These are phyloP conservation scores for Pegea sp. DNA, from an alignment of 23 tunicate genomes.

Conservation along the genomic window DNA sequence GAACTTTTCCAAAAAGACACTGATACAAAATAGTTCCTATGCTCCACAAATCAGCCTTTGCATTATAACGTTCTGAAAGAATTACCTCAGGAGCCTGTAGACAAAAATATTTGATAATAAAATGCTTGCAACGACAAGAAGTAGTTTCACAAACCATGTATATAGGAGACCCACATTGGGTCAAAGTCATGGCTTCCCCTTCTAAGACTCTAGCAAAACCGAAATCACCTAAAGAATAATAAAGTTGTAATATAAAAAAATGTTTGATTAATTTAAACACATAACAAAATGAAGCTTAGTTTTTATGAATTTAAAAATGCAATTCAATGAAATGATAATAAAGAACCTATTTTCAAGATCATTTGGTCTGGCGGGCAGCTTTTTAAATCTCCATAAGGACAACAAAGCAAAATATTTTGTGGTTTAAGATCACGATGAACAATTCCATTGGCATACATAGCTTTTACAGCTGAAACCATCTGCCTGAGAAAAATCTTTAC, in stretches of 20 bases:
- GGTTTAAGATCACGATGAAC: constrained; percentile 97
- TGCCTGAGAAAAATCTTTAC: constrained; percentile 72
- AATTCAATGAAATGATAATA: too few species aligned
- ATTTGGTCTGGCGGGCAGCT: not conserved
- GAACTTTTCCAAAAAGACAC: constrained; percentile 73
- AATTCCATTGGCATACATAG: constrained; percentile 63
- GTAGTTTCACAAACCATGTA: constrained; percentile 55
- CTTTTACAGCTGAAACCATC: constrained; percentile 69
- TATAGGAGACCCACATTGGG: constrained; percentile 96
- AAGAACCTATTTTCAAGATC: not conserved
- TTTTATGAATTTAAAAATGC: not conserved
- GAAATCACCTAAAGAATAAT: constrained; percentile 64
- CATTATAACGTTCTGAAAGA: constrained; percentile 58
- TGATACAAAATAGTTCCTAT: constrained; percentile 88
- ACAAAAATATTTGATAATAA: too few species aligned
- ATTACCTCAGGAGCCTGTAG: constrained; percentile 95
- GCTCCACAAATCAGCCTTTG: constrained; percentile 96
- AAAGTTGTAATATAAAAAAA: not conserved
- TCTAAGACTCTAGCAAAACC: constrained; percentile 93
- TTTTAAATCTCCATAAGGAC: not conserved
- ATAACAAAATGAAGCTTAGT: not conserved
- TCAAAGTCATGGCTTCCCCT: constrained; percentile 73
- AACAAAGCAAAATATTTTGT: constrained; percentile 51
- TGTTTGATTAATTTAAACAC: not conserved
- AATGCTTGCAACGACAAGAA: not conserved